Base-by-base conservation (phyloP, 2,797 vertebrate genomes). In the Sciurus carolinensis region DNA sequence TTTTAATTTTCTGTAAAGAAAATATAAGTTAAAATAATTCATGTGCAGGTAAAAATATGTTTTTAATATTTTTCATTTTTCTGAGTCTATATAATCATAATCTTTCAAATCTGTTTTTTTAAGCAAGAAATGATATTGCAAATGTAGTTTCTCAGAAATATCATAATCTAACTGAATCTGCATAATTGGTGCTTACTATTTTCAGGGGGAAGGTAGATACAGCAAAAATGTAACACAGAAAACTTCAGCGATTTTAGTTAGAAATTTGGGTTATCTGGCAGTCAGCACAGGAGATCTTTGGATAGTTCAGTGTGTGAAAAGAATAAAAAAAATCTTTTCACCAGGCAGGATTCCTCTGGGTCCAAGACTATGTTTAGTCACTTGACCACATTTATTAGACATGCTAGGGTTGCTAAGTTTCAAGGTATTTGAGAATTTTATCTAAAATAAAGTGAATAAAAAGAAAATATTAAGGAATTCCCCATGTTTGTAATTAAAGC, bases 1-100 rank as follows among this genome's bases (percentile, higher is more conserved):
- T 66, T 87, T 73, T 54, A 77, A 20, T 86, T 91, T 85, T 73
- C 22, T 71, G 8, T 72, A 66, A 33, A 13, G 95, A 88, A 93
- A 67, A 64, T 77, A 33, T 84, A 92, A 71, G 15, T 71, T 79
- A 81, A 95, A 79, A 83, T 10, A 71, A 33, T 93, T 79, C 24
- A 7, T 5, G 3, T 47, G 6, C 33, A 57, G 73, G 14, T 76
- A 4, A 77, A 36, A 76, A 84, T 72, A 76, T 44, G 22, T 18
- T 52, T 64, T 30, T 71, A 89, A 57, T 72, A 77, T n/a, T 1
- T 42, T 39, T 57, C 71, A 64, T 85, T 83, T 80, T 50, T 79
- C n/a, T 84, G 59, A 59, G 11, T 88, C 42, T 62, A 36, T 24
- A 47, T 92, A 85, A 66, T 30, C 50, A 44, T 15, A 33, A 13